A percentile compares a stretch with the other conserved stretches of the same genome.
These are phyloP conservation scores for Bombus impatiens DNA, from an alignment of 1,140 invertebrate genomes.

Conservation along the genomic window DNA sequence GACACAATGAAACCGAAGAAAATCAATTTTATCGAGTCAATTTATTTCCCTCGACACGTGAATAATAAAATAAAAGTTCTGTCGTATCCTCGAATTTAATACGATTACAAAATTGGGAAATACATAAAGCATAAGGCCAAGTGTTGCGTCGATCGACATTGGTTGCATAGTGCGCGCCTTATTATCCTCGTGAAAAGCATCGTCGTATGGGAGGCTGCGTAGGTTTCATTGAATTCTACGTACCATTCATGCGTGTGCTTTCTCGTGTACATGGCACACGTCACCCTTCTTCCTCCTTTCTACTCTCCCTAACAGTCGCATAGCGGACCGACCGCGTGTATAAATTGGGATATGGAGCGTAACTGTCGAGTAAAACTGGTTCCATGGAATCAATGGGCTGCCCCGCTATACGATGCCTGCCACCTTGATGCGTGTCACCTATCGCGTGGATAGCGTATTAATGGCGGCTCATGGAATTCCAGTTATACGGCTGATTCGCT, in stretches of 20 bases:
- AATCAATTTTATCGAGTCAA: not conserved
- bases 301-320: not conserved
- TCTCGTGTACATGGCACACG: constrained; percentile 17
- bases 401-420: constrained; percentile 60
- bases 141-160: not conserved
- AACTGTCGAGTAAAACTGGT: constrained; percentile 64
- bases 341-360: constrained; percentile 62
- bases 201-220: not conserved
- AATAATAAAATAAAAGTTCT: constrained; percentile 4
- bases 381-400: constrained; percentile 66
- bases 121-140: not conserved
- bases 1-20: not conserved
- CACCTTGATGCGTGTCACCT: constrained; percentile 62
- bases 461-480: constrained; percentile 60
- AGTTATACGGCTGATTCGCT: constrained; percentile 60
- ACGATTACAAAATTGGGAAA: not conserved
- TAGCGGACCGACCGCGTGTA: not conserved
- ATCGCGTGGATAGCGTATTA: constrained; percentile 64
- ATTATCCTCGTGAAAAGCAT: constrained; percentile 36
- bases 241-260: constrained; percentile 41
- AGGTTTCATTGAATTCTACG: constrained; percentile 47
- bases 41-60: not conserved
- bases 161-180: constrained; percentile 7
- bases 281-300: constrained; percentile 28
- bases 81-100: not conserved